Evolutionary conservation across 2,113 vertebrate genomes (phyloP).

Genomic region (Prunella himalayana): DNA sequence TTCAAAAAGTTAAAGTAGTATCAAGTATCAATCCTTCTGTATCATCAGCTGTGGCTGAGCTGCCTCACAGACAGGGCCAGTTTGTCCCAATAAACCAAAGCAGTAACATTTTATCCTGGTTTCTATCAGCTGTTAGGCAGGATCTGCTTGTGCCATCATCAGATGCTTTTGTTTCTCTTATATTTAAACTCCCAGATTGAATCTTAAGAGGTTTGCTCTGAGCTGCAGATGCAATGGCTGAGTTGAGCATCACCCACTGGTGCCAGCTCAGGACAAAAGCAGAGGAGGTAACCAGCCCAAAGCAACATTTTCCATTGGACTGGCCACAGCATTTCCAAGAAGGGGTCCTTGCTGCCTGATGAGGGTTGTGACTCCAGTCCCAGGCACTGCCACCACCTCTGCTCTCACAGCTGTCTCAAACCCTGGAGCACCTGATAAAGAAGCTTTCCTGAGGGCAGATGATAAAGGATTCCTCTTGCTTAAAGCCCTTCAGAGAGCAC

Average conservation of each 20-base stretch:
- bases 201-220: background rate
- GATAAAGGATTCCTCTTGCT: background rate
- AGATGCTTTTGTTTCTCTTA: background rate
- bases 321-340: background rate
- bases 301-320: background rate
- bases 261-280: background rate
- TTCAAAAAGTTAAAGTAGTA: background rate
- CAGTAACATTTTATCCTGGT: background rate
- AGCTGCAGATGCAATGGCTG: background rate
- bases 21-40: background rate
- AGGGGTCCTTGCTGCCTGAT: background rate
- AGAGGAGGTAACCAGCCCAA: background rate
- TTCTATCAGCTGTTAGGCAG: background rate
- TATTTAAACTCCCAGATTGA: background rate
- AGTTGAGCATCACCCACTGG: rapidly evolving
- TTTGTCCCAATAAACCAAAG: background rate
- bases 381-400: background rate
- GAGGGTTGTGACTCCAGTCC: background rate
- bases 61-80: background rate
- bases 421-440: background rate
- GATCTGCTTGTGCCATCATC: background rate
- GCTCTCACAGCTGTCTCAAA: background rate
- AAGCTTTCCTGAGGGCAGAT: background rate
- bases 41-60: background rate
- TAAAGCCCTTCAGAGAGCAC: background rate